Conservation (phyloP, 37 sponge, comb jelly and placozoan species). For the Axinella damicornis region DNA sequence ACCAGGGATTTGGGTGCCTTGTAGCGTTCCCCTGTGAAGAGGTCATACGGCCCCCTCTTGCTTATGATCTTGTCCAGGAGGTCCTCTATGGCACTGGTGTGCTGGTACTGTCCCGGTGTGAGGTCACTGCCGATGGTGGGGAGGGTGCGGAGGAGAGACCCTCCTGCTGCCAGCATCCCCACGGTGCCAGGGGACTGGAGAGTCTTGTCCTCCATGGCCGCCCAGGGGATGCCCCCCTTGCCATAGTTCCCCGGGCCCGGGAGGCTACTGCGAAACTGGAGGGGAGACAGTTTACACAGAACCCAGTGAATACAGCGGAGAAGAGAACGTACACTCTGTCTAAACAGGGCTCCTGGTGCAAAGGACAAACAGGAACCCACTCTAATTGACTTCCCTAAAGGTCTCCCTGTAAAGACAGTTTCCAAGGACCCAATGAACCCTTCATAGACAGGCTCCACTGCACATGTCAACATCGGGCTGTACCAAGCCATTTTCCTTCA, state of each 20-base stretch:
- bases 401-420: too few relatives aligned
- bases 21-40: conserved; percentile 86
- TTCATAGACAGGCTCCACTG: too few relatives aligned
- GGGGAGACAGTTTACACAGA: too few relatives aligned
- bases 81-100: conserved; percentile 72
- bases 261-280: conserved; percentile 50
- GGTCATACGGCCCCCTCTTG: conserved; percentile 94
- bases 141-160: neutral
- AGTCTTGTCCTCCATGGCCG: conserved; percentile 65
- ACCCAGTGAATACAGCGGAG: too few relatives aligned
- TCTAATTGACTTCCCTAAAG: too few relatives aligned
- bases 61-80: conserved; percentile 79
- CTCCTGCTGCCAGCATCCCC: conserved; percentile 88
- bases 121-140: conserved; percentile 74
- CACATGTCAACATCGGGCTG: too few relatives aligned
- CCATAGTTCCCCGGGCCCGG: conserved; percentile 96
- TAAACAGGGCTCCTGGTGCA: too few relatives aligned
- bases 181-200: conserved; percentile 74
- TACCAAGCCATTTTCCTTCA: too few relatives aligned
- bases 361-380: too few relatives aligned
- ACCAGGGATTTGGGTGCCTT: conserved; percentile 49
- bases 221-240: conserved; percentile 80
- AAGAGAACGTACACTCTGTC: too few relatives aligned
- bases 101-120: conserved; percentile 82
- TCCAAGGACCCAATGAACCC: too few relatives aligned